phyloP scores from a whole-genome alignment of 2,113 vertebrate species.

The Siniperca knerii region DNA sequence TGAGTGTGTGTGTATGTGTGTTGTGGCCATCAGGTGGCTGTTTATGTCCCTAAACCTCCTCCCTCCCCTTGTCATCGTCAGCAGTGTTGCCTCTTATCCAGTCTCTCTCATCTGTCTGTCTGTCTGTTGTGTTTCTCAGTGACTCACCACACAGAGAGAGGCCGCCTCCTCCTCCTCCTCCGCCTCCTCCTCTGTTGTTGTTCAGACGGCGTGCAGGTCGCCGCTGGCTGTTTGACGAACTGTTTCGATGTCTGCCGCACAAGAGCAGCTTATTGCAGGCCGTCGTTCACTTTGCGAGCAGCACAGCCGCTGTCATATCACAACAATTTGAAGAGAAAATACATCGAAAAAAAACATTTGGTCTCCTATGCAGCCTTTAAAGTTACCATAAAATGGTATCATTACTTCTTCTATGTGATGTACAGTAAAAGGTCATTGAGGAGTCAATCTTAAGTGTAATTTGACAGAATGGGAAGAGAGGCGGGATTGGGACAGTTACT shows the following conservation, averaged over 20 bases:
- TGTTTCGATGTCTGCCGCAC: background rate
- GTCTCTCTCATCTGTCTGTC: constrained; percentile 35
- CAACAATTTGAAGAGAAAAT: background rate
- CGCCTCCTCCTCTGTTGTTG: background rate
- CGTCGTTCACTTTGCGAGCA: constrained; percentile 1
- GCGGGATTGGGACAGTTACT: too few relatives aligned
- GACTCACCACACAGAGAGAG: constrained; percentile 55
- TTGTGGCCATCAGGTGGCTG: constrained; percentile 53
- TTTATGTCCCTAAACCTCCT: constrained; percentile 25
- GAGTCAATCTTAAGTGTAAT: too few relatives aligned
- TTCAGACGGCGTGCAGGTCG: constrained; percentile 5
- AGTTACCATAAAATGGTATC: background rate
- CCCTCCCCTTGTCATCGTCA: constrained; percentile 50
- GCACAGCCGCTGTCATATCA: background rate
- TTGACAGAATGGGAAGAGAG: too few relatives aligned
- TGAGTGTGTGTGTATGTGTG: constrained; percentile 24
- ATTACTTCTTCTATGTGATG: too few relatives aligned
- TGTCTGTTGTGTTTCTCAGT: constrained; percentile 45
- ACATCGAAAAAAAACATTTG: background rate
- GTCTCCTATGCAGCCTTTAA: background rate
- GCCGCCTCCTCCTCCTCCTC: constrained; percentile 3
- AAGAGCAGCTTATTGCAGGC: background rate
- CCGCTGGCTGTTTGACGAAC: constrained; percentile 9
- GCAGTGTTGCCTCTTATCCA: constrained; percentile 53
- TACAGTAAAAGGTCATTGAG: background rate